Base-by-base conservation (phyloP, 2,888 invertebrate species). In the Alviniconcha strummeri region DNA sequence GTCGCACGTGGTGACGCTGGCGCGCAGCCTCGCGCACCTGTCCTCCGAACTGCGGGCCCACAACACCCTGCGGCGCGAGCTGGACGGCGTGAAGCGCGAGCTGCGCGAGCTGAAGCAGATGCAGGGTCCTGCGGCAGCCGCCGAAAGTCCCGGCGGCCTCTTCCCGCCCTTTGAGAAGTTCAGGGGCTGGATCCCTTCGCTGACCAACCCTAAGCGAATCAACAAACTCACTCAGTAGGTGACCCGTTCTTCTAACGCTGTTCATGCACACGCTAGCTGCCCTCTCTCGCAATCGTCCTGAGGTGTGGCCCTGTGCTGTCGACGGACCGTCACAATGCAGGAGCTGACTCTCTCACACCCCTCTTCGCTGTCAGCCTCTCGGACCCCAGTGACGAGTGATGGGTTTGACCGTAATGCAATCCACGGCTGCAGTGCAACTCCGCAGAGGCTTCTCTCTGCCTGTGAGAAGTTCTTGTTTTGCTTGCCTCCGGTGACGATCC, bases 41-140 rank as follows among this genome's bases (percentile, higher is more conserved):
- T 97, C 97, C 69, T 97, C 97, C 5, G 98, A 98, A 94, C 97
- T 98, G 96, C 94, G 97, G 86, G 97, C 97, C 0, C 97, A 98
- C 92, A 97, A 97, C 93, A 95, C 97, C 85, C 96, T 97, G 95
- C 96, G 97, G 93, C 93, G 97, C 95, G 97, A 98, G 94, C 96
- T 98, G 95, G 97, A 98, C 94, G 96, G 96, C 93, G 96, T 98
- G 89, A 94, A 97, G 80, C 96, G 96, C 6, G 97, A 98, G 94
- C 96, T 98, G 83, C 95, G 96, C 0, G 96, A 96, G 36, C 94
- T 97, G 82, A 85, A 88, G 80, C 11, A 82, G 52, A 36, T 36
- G 36, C 80, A 86, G 56, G 19, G 85, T 77, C 57, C 86, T 67
- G 80, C 86, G 76, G 80, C 72, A n/a, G 80, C 85, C 0, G 13